phyloP scores from a whole-genome alignment of 2,797 vertebrate species.

The Aulostomus chinensis region DNA sequence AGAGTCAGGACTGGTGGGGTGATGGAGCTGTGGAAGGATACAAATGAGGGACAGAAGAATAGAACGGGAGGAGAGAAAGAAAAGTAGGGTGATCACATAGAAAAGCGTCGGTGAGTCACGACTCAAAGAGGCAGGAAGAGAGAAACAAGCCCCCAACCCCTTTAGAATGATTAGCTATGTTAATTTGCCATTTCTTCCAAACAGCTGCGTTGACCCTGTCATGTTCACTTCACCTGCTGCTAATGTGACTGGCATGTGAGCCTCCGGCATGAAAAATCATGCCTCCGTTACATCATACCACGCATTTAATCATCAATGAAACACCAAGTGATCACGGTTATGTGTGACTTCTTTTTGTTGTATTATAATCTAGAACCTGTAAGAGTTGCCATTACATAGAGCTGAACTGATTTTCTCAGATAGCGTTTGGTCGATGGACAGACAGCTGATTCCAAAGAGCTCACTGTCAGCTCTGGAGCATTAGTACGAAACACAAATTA shows the following conservation, averaged over 20 bases:
- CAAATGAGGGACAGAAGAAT: constrained; percentile 39
- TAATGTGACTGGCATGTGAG: not conserved
- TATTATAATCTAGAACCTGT: no score
- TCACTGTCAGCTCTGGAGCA: no score
- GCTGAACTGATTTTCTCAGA: no score
- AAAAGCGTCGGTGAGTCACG: no score
- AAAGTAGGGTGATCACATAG: not conserved
- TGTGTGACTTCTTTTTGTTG: no score
- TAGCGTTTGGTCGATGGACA: no score
- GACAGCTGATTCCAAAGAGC: no score
- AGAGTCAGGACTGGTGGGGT: constrained; percentile 40
- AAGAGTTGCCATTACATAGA: no score
- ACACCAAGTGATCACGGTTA: no score
- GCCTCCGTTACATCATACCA: no score
- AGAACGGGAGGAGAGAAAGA: constrained; percentile 4
- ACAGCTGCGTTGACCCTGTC: constrained; percentile 36
- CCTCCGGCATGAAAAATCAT: not conserved
- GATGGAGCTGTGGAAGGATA: constrained; percentile 31
- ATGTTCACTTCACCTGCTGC: constrained; percentile 38
- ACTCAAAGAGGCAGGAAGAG: constrained; percentile 24
- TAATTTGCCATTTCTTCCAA: constrained; percentile 42
- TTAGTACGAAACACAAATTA: not conserved
- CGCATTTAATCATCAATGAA: no score
- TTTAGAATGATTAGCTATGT: constrained; percentile 37
- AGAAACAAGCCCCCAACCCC: constrained; percentile 9